Conservation (phyloP, 2,113 vertebrate species). For the Chunga burmeisteri region DNA sequence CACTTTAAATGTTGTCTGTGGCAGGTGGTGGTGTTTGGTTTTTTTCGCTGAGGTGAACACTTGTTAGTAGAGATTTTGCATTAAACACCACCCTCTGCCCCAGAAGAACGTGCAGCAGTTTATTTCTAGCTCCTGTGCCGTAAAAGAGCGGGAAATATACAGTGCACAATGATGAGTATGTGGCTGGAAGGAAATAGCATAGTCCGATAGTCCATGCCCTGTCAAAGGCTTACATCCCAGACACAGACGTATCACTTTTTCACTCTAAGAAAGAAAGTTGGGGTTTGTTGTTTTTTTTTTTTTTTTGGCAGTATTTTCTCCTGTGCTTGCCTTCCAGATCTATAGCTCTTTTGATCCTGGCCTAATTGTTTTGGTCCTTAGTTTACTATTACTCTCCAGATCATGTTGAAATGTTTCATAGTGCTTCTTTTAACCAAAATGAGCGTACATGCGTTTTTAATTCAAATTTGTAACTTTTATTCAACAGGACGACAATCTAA, state of each 20-base stretch:
- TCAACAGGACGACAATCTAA: slow-evolving; percentile 95
- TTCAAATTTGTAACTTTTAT: not conserved
- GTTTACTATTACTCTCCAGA: not conserved
- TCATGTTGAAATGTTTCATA: not conserved
- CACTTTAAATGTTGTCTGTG: not conserved
- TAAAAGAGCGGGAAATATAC: not conserved
- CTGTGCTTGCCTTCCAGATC: not conserved
- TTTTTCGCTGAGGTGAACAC: not conserved
- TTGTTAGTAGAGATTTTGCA: not conserved
- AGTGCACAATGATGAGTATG: not conserved
- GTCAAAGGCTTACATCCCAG: not conserved
- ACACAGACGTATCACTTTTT: not conserved
- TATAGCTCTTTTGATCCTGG: not conserved
- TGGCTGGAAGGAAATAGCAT: not conserved
- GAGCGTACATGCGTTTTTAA: not conserved
- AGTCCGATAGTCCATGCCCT: not conserved
- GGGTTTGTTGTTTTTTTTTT: too few relatives aligned
- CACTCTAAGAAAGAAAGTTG: not conserved
- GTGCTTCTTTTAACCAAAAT: not conserved
- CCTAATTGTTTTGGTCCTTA: not conserved
- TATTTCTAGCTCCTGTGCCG: not conserved
- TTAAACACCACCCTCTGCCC: not conserved
- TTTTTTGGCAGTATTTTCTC: not conserved
- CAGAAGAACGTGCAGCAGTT: not conserved
- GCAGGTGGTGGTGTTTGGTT: not conserved